Conservation (phyloP, 2,888 invertebrate species). For the Poecilus cupreus region DNA sequence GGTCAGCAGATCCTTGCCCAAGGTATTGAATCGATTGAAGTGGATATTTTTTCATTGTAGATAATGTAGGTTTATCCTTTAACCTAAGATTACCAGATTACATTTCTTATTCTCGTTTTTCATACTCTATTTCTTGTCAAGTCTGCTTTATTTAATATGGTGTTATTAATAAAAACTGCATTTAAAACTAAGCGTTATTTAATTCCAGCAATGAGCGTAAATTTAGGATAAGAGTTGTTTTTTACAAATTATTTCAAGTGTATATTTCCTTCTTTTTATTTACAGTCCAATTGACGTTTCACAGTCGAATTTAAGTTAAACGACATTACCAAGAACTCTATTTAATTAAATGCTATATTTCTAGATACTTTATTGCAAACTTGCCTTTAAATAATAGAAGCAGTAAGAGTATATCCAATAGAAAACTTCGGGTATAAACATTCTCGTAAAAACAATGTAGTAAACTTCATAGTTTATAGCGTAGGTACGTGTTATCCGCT, state of each 20-base stretch:
- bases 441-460: slow-evolving; percentile 41
- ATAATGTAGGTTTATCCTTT: too few relatives aligned
- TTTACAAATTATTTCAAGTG: not conserved
- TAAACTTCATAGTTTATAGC: slow-evolving; percentile 44
- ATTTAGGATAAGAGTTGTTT: not conserved
- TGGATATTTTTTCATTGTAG: too few relatives aligned
- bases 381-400: slow-evolving; percentile 39
- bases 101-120: too few relatives aligned
- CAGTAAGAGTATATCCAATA: slow-evolving; percentile 27
- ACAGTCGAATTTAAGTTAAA: not conserved
- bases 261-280: not conserved
- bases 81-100: too few relatives aligned
- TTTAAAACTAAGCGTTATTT: not conserved
- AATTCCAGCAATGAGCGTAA: not conserved
- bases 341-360: slow-evolving; percentile 36
- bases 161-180: too few relatives aligned
- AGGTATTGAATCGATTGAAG: too few relatives aligned
- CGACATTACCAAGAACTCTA: slow-evolving; percentile 15
- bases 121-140: too few relatives aligned
- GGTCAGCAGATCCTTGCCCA: too few relatives aligned
- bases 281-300: not conserved
- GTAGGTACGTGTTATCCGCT: slow-evolving; percentile 31
- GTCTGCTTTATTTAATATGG: too few relatives aligned
- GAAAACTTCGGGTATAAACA: slow-evolving; percentile 40
- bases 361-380: slow-evolving; percentile 27